A percentile compares a stretch with the other conserved stretches of the same genome.
phyloP scores from a whole-genome alignment of 2,113 vertebrate species.

The Lepisosteus osseus region DNA sequence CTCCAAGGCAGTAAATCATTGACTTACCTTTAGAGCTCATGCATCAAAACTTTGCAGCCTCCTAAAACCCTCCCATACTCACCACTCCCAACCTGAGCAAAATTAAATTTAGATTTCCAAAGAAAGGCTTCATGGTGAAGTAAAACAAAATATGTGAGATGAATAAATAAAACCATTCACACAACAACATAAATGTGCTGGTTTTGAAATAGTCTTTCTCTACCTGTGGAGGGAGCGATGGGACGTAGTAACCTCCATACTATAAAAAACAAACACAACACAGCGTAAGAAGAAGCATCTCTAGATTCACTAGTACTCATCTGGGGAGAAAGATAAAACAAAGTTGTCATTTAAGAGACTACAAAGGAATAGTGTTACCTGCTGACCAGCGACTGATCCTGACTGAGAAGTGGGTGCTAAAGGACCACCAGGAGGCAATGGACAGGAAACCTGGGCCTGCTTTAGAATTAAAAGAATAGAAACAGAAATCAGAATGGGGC shows the following conservation, averaged over 20 bases:
- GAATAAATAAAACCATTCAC: not conserved
- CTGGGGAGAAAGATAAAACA: conserved; percentile 22
- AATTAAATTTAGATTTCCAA: not conserved
- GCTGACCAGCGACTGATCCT: conserved; percentile 41
- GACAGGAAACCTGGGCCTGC: conserved; percentile 44
- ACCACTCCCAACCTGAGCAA: not conserved
- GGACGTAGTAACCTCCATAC: conserved; percentile 63
- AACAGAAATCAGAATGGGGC: not conserved
- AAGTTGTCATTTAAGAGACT: not conserved
- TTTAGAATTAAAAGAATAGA: conserved; percentile 17
- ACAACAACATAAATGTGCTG: not conserved
- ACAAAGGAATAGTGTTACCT: conserved; percentile 39
- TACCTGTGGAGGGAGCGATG: conserved; percentile 61
- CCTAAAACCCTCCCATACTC: not conserved
- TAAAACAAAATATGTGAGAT: too few species aligned
- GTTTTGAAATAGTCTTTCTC: conserved; percentile 41
- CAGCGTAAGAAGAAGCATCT: conserved; percentile 41
- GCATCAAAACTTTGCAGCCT: too few species aligned
- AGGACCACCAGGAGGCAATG: conserved; percentile 44
- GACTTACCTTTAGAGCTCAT: too few species aligned
- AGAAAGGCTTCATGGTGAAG: too few species aligned
- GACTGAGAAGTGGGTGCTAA: conserved; percentile 43
- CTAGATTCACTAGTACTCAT: conserved; percentile 34
- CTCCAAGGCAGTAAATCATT: too few species aligned
- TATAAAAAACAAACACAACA: conserved; percentile 61